Evolutionary conservation across 2,888 invertebrate species (phyloP).

Genomic region (Scrobipalpa costella): DNA sequence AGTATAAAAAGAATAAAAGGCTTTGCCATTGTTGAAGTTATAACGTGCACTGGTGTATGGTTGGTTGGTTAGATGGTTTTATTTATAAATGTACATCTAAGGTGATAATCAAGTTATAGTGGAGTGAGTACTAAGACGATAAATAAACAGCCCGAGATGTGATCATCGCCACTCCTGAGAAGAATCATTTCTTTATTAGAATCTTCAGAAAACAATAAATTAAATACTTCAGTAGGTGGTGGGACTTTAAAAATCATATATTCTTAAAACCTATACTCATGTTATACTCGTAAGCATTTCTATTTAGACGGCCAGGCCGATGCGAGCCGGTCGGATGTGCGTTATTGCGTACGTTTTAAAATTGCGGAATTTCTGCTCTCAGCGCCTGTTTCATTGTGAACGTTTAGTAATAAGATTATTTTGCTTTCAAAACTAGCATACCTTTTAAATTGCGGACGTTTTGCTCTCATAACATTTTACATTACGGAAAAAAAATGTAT

Average conservation of each 20-base stretch:
- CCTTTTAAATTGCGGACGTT: too few relatives aligned
- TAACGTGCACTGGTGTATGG: constrained; percentile 30
- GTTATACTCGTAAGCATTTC: too few relatives aligned
- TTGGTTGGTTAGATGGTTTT: constrained; percentile 29
- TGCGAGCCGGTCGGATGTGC: too few relatives aligned
- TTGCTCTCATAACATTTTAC: too few relatives aligned
- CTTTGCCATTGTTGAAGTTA: constrained; percentile 51
- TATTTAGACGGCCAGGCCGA: too few relatives aligned
- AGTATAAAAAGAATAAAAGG: constrained; percentile 45
- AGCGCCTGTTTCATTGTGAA: background rate
- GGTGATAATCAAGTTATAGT: constrained; percentile 40
- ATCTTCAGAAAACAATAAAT: background rate
- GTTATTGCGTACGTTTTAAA: too few relatives aligned
- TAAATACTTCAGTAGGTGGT: too few relatives aligned
- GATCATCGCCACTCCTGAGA: background rate
- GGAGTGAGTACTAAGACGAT: constrained; percentile 29
- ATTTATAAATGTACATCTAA: constrained; percentile 38
- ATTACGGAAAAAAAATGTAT: too few relatives aligned
- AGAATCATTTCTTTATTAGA: background rate
- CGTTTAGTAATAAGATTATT: too few relatives aligned
- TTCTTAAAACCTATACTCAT: too few relatives aligned
- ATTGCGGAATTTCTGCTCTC: background rate
- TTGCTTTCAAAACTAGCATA: too few relatives aligned
- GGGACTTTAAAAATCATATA: too few relatives aligned
- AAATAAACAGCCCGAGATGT: constrained; percentile 15